phyloP scores from a whole-genome alignment of 2,797 vertebrate species.

The Spinus olivaceus region DNA sequence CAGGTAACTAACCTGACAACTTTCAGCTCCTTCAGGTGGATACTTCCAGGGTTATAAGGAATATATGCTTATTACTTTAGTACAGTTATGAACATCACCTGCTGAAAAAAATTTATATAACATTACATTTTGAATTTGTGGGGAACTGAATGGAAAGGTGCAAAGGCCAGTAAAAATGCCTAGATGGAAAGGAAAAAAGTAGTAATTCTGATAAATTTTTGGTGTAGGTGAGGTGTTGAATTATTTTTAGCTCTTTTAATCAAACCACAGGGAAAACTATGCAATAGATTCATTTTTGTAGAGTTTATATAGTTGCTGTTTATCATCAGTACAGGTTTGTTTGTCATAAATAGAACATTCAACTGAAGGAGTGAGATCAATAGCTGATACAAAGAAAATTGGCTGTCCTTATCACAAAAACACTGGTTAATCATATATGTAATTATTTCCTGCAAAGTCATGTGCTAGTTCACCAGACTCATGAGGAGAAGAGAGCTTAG shows the following conservation, averaged over 20 bases:
- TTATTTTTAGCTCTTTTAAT: not conserved
- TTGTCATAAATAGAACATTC: not conserved
- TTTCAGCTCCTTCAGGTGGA: not conserved
- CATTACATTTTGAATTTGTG: not conserved
- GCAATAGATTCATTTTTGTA: not conserved
- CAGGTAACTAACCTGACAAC: not conserved
- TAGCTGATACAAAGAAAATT: not conserved
- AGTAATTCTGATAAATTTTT: not conserved
- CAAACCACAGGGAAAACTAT: not conserved
- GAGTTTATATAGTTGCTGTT: not conserved
- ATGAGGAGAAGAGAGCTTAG: not conserved
- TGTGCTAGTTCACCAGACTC: not conserved
- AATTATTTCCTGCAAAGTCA: not conserved
- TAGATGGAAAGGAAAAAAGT: not conserved
- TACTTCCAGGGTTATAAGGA: not conserved
- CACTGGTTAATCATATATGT: not conserved
- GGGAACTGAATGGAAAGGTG: not conserved
- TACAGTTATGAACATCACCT: not conserved
- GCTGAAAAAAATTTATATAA: not conserved
- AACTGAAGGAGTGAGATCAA: not conserved
- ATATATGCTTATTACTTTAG: not conserved
- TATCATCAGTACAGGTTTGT: not conserved
- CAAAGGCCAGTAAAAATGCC: not conserved
- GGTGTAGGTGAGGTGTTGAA: not conserved
- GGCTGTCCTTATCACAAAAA: not conserved